Conservation (phyloP, 2,797 vertebrate genomes). For the Delichon dasypus region DNA sequence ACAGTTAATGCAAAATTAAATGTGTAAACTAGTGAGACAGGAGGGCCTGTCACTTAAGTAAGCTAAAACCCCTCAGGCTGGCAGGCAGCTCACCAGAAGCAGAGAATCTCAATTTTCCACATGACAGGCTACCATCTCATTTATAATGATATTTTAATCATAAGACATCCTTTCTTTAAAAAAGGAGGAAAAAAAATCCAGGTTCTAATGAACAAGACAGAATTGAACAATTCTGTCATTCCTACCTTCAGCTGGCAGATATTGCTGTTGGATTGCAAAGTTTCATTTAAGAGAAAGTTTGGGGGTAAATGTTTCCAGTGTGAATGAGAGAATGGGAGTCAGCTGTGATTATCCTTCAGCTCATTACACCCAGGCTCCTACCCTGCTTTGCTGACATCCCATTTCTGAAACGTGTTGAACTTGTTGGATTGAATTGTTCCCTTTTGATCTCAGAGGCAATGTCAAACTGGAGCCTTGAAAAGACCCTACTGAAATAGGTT, state of each 20-base stretch:
- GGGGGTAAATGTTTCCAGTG: conserved; percentile 9
- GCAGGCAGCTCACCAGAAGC: conserved; percentile 34
- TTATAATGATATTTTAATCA: conserved; percentile 67
- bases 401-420: not conserved
- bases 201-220: conserved; percentile 22
- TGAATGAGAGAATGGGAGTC: not conserved
- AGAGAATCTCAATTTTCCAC: conserved; percentile 55
- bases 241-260: conserved; percentile 4
- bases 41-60: not conserved
- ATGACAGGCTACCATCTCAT: conserved; percentile 40
- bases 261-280: conserved; percentile 29
- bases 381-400: not conserved
- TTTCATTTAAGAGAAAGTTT: conserved; percentile 48
- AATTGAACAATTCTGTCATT: not conserved
- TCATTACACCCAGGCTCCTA: not conserved
- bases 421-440: not conserved
- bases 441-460: not conserved
- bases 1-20: conserved; percentile 22
- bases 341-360: conserved; percentile 17
- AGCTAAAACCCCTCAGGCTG: conserved; percentile 18
- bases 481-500: not conserved
- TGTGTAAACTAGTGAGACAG: conserved; percentile 18
- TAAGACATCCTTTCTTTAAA: conserved; percentile 22
- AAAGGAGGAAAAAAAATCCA: not conserved
- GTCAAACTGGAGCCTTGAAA: not conserved